A percentile compares a stretch with the other conserved stretches of the same genome.
These are phyloP conservation scores for Callithrix jacchus DNA, from an alignment of 2,113 vertebrate genomes.

Conservation along the genomic window DNA sequence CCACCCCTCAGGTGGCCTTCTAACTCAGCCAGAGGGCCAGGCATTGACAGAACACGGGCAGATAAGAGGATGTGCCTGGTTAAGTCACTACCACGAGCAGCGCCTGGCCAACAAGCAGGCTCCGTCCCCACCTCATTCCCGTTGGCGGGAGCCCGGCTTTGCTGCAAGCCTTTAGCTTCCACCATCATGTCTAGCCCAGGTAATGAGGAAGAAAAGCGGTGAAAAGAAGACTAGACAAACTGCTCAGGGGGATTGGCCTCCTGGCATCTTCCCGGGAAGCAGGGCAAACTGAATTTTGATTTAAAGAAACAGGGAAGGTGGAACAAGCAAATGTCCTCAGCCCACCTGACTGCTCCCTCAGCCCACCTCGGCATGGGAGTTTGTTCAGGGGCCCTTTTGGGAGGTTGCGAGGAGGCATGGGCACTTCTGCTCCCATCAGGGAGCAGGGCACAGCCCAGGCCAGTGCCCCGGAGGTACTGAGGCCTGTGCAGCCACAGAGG, in stretches of 20 bases:
- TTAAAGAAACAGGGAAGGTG: neutral
- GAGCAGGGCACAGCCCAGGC: rapidly evolving
- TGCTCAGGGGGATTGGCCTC: rapidly evolving
- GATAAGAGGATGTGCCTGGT: neutral
- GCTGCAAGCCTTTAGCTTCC: neutral
- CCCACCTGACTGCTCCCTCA: neutral
- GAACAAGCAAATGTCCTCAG: rapidly evolving
- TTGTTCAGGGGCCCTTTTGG: too few relatives aligned
- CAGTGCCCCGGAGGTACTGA: rapidly evolving
- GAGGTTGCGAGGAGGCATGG: neutral
- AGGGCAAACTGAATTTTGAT: neutral
- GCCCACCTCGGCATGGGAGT: rapidly evolving
- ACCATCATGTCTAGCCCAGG: neutral
- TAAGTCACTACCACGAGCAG: rapidly evolving
- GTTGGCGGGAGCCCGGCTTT: rapidly evolving
- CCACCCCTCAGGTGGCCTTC: neutral
- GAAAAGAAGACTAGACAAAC: neutral
- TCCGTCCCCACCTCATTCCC: neutral
- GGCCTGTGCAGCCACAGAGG: rapidly evolving
- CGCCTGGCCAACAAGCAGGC: too few relatives aligned
- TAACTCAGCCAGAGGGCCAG: neutral
- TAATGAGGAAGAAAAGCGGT: neutral
- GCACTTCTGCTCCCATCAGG: neutral
- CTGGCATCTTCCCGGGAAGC: neutral
- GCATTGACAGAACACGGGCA: neutral